Evolutionary conservation across 2,113 vertebrate species (phyloP), one percentile per base, ranked within the genome.

Genomic region (Oreotrochilus melanogaster): DNA sequence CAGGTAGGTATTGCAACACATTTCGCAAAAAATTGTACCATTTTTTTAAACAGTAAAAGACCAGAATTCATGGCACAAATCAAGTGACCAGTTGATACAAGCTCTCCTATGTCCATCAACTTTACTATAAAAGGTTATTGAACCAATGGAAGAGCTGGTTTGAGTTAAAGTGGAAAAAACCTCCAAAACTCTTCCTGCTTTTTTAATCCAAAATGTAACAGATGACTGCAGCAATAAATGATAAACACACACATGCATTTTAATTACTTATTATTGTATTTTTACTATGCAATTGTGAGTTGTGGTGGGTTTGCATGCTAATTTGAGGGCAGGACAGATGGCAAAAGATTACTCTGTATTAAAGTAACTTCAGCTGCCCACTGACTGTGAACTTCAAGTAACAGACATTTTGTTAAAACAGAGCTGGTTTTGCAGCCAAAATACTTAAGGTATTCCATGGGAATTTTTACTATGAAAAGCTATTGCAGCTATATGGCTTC

Each of bases 291-390:
- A 80, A 5, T 75, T 90, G 39, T 93, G 56, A 93, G 80, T 93
- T 92, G 81, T 61, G 42, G 11, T 9, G 15, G 8, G 4, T 33
- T 67, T 85, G 5, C 13, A 56, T 88, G 39, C 43, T 93, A 93
- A 88, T 88, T 72, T 82, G 48, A 90, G 37, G 33, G 11, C 75
- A 93, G 51, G 57, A 92, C 84, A 96, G 89, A 94, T 94, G 89
- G 74, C 12, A 7, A 88, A 94, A 76, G 30, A 42, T 83, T 73
- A 57, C 19, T 47, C 19, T 78, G 8, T 60, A 57, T 86, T 89
- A 89, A 88, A 92, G 84, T 78, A 86, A 87, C 23, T 28, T 85
- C 60, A 91, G 67, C 45, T 93, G 74, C 33, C 25, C 19, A 75
- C 27, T 39, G 61, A 70, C 43, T 75, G 25, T n/a, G 23, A 28